Evolutionary conservation across 2,797 vertebrate genomes (phyloP).

Genomic region (Muscicapa comitata): DNA sequence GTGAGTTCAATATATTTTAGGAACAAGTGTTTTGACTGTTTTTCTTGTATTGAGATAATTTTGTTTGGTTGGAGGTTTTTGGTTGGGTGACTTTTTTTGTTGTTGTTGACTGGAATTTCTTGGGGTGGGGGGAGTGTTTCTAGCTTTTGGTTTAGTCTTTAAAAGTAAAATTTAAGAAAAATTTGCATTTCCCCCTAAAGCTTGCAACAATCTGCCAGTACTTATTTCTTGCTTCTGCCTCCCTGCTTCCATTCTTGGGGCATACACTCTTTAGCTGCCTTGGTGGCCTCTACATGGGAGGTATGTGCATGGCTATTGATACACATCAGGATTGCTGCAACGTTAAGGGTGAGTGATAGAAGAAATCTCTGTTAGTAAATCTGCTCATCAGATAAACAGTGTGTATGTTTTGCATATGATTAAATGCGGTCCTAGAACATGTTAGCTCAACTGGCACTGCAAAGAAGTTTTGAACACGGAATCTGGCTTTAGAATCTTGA

Average conservation of each 20-base stretch:
- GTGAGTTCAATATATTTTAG: background rate
- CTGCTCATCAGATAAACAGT: fast-evolving
- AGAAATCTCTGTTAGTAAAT: background rate
- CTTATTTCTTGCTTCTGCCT: background rate
- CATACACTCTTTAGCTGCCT: fast-evolving
- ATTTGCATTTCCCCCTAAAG: fast-evolving
- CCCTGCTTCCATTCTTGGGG: background rate
- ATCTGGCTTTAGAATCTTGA: background rate
- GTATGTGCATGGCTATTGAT: fast-evolving
- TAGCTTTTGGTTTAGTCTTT: background rate
- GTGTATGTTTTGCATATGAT: background rate
- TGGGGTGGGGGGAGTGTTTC: fast-evolving
- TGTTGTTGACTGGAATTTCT: background rate
- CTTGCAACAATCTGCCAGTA: background rate
- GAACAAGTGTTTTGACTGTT: background rate
- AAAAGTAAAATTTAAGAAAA: background rate
- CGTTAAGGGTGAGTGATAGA: background rate
- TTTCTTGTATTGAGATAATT: background rate
- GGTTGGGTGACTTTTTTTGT: background rate
- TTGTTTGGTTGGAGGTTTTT: background rate
- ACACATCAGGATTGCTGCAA: fast-evolving
- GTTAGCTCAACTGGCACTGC: background rate
- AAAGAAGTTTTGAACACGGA: background rate
- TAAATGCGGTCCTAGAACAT: background rate
- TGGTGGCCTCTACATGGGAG: background rate